Evolutionary conservation across 1,140 invertebrate genomes (phyloP).

Genomic region (Cyphomyrmex costatus): DNA sequence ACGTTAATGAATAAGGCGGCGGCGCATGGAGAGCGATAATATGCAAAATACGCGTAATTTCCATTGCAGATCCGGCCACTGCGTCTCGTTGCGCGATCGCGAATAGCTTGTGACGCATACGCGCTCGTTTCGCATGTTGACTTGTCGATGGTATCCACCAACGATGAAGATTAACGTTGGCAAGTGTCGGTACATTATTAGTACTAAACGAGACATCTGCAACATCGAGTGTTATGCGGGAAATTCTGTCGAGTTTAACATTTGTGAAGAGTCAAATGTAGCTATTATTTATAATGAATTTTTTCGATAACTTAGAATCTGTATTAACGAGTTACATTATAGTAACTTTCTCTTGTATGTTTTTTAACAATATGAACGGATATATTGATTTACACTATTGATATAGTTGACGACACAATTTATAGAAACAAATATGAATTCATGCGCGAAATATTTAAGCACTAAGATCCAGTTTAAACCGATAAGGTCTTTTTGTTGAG

Average conservation of each 20-base stretch:
- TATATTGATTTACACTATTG: conserved; percentile 14
- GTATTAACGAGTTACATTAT: neutral
- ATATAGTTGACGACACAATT: neutral
- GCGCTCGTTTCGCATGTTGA: neutral
- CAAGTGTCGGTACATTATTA: neutral
- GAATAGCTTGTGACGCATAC: neutral
- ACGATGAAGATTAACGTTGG: neutral
- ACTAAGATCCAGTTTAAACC: no score
- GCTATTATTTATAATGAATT: conserved; percentile 17
- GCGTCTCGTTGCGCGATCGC: conserved; percentile 18
- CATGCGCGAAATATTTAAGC: no score
- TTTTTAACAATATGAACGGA: neutral
- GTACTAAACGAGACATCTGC: neutral
- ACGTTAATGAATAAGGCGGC: conserved; percentile 57
- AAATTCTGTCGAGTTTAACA: neutral
- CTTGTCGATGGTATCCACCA: neutral
- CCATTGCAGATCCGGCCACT: conserved; percentile 36
- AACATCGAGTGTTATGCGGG: no score
- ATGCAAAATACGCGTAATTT: conserved; percentile 53
- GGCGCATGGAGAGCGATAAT: conserved; percentile 56
- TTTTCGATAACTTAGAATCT: neutral
- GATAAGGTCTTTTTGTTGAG: no score
- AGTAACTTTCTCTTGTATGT: neutral
- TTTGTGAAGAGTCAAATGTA: neutral
- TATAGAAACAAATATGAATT: no score